phyloP scores from a whole-genome alignment of 1,140 invertebrate genomes.

The Notospermus geniculatus region DNA sequence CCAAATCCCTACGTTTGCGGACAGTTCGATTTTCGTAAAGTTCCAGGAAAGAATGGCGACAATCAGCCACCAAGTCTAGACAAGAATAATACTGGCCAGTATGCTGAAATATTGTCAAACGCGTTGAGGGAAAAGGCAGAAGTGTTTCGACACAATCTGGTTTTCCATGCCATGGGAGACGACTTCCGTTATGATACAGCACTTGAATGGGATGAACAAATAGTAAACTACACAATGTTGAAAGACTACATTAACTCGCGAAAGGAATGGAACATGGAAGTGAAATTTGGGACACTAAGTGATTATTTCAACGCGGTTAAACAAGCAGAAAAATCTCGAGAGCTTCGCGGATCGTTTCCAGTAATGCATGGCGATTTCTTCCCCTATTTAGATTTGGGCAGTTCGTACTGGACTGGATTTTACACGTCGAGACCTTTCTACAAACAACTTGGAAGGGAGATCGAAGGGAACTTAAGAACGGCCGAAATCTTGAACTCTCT shows the following conservation, averaged over 20 bases:
- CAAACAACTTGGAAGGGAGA: conserved; percentile 60
- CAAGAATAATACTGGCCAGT: conserved; percentile 64
- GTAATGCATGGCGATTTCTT: conserved; percentile 88
- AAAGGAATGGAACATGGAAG: conserved; percentile 75
- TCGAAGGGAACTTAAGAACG: conserved; percentile 19
- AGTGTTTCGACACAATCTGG: conserved; percentile 75
- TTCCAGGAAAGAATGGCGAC: conserved; percentile 81
- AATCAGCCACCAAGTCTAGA: conserved; percentile 68
- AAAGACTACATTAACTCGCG: conserved; percentile 84
- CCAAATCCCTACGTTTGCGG: conserved; percentile 94
- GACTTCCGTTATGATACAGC: conserved; percentile 88
- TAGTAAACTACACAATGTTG: conserved; percentile 82
- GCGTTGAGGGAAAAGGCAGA: conserved; percentile 69
- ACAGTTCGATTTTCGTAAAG: conserved; percentile 92
- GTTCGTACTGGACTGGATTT: conserved; percentile 94
- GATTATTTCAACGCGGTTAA: conserved; percentile 81
- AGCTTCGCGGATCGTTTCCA: conserved; percentile 66
- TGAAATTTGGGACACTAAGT: conserved; percentile 80
- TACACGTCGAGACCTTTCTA: conserved; percentile 86
- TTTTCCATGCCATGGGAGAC: conserved; percentile 87
- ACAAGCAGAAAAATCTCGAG: neutral
- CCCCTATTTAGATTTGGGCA: conserved; percentile 79
- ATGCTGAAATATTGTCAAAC: conserved; percentile 66
- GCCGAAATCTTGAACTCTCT: conserved; percentile 41
- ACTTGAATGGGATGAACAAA: conserved; percentile 89